Evolutionary conservation across 2,797 vertebrate species (phyloP).

Genomic region (Megaceryle alcyon): DNA sequence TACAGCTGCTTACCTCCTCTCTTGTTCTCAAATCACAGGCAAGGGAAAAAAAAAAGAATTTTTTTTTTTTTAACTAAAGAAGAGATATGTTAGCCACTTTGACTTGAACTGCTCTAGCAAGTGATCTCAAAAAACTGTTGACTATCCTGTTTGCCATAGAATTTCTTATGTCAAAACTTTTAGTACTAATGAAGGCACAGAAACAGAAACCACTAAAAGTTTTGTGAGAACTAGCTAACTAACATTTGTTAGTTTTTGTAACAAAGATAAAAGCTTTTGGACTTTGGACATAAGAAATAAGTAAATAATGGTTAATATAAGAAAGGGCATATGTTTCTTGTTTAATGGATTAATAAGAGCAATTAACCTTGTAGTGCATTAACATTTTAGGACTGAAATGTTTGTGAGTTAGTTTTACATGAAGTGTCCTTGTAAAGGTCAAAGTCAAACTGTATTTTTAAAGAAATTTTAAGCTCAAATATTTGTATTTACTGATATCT

Average conservation of each 20-base stretch:
- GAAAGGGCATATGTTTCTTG: constrained; percentile 48
- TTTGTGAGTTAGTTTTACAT: constrained; percentile 50
- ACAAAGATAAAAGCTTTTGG: constrained; percentile 28
- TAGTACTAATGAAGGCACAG: not conserved
- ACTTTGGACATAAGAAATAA: constrained; percentile 38
- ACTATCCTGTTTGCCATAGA: constrained; percentile 14
- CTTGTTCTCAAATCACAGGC: constrained; percentile 35
- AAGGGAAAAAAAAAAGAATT: constrained; percentile 3
- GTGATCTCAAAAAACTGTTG: constrained; percentile 3
- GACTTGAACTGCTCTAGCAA: constrained; percentile 4
- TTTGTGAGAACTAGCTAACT: not conserved
- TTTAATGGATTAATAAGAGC: constrained; percentile 67
- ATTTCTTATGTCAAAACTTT: not conserved
- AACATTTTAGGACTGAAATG: constrained; percentile 57
- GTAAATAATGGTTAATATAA: constrained; percentile 57
- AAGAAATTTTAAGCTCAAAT: not conserved
- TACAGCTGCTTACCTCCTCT: constrained; percentile 49
- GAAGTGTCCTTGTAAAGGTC: constrained; percentile 39
- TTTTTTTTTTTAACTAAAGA: constrained; percentile 47
- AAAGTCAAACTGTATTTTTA: constrained; percentile 28
- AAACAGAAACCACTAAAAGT: not conserved
- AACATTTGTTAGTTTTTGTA: constrained; percentile 23
- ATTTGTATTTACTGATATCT: not conserved
- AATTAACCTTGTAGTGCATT: constrained; percentile 63
- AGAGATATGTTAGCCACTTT: not conserved